A percentile compares a stretch with the other conserved stretches of the same genome.
phyloP scores from a whole-genome alignment of 92 coral and sea anemone genomes.

The Chrysogorgia sp. region DNA sequence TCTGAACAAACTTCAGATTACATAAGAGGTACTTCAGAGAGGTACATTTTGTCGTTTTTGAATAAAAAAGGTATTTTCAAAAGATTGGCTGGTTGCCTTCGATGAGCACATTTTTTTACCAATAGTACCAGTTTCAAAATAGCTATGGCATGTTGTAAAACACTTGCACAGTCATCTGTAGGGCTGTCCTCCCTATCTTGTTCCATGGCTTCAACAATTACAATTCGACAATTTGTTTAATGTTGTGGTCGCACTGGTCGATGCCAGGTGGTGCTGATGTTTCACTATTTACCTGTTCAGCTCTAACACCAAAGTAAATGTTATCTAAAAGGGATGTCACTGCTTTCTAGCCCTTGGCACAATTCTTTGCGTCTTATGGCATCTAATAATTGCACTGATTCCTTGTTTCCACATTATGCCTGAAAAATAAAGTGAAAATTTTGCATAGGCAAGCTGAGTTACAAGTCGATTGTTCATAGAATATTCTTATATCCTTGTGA shows the following conservation, averaged over 20 bases:
- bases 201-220: neutral
- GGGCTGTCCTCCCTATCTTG: neutral
- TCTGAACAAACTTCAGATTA: too few species aligned
- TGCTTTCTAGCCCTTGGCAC: neutral
- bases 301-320: neutral
- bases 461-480: constrained; percentile 19
- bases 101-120: neutral
- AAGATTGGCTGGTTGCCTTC: neutral
- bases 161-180: neutral
- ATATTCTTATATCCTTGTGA: too few species aligned
- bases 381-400: neutral
- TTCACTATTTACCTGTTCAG: too few species aligned
- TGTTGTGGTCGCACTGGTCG: neutral
- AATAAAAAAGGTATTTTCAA: neutral
- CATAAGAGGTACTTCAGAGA: too few species aligned
- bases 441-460: constrained; percentile 14
- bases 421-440: constrained; percentile 34
- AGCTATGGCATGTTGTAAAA: neutral
- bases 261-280: too few species aligned
- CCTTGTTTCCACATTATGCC: neutral
- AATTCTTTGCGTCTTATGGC: constrained; percentile 16
- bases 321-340: neutral
- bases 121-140: neutral
- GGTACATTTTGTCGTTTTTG: neutral
- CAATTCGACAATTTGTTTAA: neutral